Conservation (phyloP, 2,113 vertebrate species). For the Morphnarchus princeps region DNA sequence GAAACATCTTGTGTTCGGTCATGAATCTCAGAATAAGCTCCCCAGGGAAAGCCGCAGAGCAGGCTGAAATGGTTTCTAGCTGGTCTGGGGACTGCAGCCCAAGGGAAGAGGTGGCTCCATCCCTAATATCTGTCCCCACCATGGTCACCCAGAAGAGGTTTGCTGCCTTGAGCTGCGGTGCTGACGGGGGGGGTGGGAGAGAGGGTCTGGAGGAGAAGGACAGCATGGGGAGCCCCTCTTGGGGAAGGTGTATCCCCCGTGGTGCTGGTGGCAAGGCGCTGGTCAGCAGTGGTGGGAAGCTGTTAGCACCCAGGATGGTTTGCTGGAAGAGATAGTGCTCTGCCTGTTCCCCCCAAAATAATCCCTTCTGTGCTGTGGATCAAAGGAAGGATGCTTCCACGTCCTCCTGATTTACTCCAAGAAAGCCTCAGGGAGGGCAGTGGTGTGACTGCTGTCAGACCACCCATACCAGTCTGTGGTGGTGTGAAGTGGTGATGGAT, state of each 20-base stretch:
- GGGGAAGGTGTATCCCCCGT: accelerated
- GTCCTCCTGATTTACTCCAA: not conserved
- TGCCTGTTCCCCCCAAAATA: not conserved
- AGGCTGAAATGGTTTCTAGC: not conserved
- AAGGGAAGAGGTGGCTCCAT: not conserved
- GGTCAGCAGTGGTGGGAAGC: not conserved
- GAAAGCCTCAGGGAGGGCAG: not conserved
- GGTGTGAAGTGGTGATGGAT: not conserved
- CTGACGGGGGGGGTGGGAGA: not conserved
- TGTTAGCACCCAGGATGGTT: not conserved
- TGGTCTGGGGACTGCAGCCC: not conserved
- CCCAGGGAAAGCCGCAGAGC: not conserved
- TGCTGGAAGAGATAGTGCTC: not conserved
- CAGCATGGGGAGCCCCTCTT: not conserved
- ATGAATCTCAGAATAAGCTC: not conserved
- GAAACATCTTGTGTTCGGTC: not conserved
- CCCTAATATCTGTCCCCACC: not conserved
- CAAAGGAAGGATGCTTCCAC: not conserved
- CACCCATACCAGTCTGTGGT: accelerated
- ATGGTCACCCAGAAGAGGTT: not conserved
- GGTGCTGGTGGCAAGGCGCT: not conserved
- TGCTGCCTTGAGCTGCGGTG: not conserved
- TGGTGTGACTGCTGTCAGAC: not conserved
- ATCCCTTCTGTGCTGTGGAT: not conserved
- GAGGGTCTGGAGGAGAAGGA: not conserved